Percentiles rank a stretch among this genome's conserved stretches.
phyloP scores from a whole-genome alignment of 2,797 vertebrate species.

The Microtus obscurus region DNA sequence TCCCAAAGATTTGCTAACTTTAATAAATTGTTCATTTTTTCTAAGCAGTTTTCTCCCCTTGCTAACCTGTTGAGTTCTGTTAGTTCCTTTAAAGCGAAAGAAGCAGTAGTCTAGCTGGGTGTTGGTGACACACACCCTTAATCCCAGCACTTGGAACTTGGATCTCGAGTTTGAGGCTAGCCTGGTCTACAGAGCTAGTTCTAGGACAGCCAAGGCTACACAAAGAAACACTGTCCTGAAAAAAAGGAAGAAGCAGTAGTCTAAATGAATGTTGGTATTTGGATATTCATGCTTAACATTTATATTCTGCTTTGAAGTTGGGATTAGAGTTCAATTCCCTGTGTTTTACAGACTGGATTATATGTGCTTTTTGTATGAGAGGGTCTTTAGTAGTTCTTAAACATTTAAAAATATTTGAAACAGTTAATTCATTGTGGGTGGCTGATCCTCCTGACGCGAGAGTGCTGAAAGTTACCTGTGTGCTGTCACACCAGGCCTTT shows the following conservation, averaged over 20 bases:
- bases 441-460: background rate
- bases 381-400: background rate
- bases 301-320: conserved; percentile 53
- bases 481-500: background rate
- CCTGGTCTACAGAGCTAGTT: background rate
- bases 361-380: conserved; percentile 35
- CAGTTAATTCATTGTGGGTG: background rate
- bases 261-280: background rate
- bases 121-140: background rate
- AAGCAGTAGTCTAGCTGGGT: background rate
- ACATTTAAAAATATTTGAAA: background rate
- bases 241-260: background rate
- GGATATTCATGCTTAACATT: background rate
- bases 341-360: background rate
- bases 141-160: background rate
- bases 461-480: background rate
- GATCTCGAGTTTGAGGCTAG: background rate
- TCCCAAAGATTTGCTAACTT: background rate
- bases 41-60: background rate
- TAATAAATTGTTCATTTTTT: conserved; percentile 10
- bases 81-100: background rate
- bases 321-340: background rate
- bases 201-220: background rate
- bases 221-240: background rate
- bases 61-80: conserved; percentile 20